Evolutionary conservation across 2,113 vertebrate genomes (phyloP), one percentile per base, ranked within the genome.

Genomic region (Urocynchramus pylzowi): DNA sequence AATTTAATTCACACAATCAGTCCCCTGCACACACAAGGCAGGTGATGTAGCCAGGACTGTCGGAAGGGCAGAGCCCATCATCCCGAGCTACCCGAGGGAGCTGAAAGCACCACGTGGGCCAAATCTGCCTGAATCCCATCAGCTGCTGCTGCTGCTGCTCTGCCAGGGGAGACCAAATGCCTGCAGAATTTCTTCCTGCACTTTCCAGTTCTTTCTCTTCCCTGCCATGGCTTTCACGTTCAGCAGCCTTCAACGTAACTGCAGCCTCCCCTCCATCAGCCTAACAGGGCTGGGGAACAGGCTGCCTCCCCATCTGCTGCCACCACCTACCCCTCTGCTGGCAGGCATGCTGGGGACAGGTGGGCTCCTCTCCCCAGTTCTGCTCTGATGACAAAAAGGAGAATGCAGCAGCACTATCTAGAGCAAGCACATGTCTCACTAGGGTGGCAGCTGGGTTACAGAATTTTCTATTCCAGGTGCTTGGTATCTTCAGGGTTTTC

Each of bases 251-350:
- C 56, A 35, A 13, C 67, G 28, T 49, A 77, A 79, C 22, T 26
- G 71, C 41, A 64, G 41, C 64, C 69, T 81, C 33, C 63, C 5
- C 59, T 77, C 57, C 60, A 67, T 18, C 70, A 93, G 65, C 82
- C 59, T 13, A 16, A 8, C 26, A 18, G 74, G 45, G 44, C 52
- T 59, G 47, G 20, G 37, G 15, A 65, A 53, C 7, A 57, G 59
- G 64, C 80, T 93, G 76, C 42, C 70, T 86, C 26, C 49, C 71
- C 91, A 84, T 86, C 95, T 90, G 91, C 90, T 84, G 45, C 76
- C 22, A 11, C 47, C 94, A 80, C 83, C 76, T 12, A 47, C 79
- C 65, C 54, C 1, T 0, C 60, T 63, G 49, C 86, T 93, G 86
- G 76, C 83, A 84, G 23, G 67, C 76, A 9, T 50, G 56, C 19